Base-by-base conservation (phyloP, 2,797 vertebrate genomes). In the Ctenopoma kingsleyae region DNA sequence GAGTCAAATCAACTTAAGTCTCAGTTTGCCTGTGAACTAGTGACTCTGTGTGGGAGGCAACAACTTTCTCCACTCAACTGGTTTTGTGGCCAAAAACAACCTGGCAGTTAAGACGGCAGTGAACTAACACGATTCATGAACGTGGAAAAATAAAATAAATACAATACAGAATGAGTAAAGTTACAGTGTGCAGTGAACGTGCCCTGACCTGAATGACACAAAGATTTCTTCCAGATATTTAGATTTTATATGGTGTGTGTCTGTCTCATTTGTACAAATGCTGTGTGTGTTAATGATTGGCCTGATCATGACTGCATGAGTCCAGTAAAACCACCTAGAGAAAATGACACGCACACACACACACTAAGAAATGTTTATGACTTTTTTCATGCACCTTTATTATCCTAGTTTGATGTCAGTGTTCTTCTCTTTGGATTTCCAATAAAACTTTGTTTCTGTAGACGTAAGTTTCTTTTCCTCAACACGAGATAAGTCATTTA, bases 281-380 rank as follows among this genome's bases (percentile, higher is more conserved):
- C 8, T 53, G 56, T 25, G 54, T 23, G 46, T 67, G 91, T 93
- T 91, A 93, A 92, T 93, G 60, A 93, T 92, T 93, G 71, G 56
- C 85, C 60, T 9, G 56, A 36, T 71, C 67, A 46, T 71, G 74
- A 82, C 82, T 66, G 68, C 77, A 63, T 10, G 51, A 61, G 51
- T 68, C 60, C 79, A 80, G 87, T 89, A 91, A 92, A 92, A 41
- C 52, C 57, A 46, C 71, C 71, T 54, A 59, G 27, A 73, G 32
- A 60, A 35, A 76, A 78, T 38, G 11, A 36, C 27, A 64, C 22
- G 78, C 11, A 55, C 60, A 74, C 60, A 63, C 57, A 74, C 22
- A 53, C 40, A 62, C 23, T 44, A 22, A 68, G 1, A 70, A 1
- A 16, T 17, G 68, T 76, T 81, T 82, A 78, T 77, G 48, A 36